Percentiles rank a stretch among this genome's conserved stretches.
Conservation (phyloP, 1,140 invertebrate genomes). For the Camponotus floridanus region DNA sequence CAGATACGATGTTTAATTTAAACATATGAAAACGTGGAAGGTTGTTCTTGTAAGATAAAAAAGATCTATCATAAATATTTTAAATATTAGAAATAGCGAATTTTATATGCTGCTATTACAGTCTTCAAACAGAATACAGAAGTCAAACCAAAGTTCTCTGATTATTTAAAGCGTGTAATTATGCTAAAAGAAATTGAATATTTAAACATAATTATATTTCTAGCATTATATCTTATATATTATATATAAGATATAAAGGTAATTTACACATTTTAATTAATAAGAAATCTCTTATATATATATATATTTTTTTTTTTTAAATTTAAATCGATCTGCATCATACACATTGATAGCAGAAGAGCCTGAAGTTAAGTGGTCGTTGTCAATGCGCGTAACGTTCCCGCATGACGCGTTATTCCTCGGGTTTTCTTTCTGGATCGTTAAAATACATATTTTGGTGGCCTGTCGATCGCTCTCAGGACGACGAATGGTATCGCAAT, state of each 20-base stretch:
- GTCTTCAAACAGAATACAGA: neutral
- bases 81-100: slow-evolving; percentile 20
- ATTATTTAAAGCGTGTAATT: neutral
- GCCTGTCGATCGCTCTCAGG: slow-evolving; percentile 15
- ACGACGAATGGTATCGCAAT: slow-evolving; percentile 47
- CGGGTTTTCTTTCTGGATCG: neutral
- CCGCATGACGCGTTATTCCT: neutral
- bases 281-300: neutral
- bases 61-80: slow-evolving; percentile 34
- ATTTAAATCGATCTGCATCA: no score
- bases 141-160: neutral
- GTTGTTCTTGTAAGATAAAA: slow-evolving; percentile 20
- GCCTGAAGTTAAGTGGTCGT: neutral
- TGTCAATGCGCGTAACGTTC: neutral
- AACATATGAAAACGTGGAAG: neutral
- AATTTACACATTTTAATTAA: neutral
- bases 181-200: neutral
- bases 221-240: neutral
- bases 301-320: no score
- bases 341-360: neutral
- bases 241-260: neutral
- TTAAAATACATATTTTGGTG: slow-evolving; percentile 25
- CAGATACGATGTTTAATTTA: slow-evolving; percentile 43
- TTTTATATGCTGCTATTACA: neutral
- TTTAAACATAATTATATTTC: neutral